These are phyloP conservation scores for Sorex araneus DNA, from an alignment of 2,113 vertebrate genomes.

Conservation along the genomic window DNA sequence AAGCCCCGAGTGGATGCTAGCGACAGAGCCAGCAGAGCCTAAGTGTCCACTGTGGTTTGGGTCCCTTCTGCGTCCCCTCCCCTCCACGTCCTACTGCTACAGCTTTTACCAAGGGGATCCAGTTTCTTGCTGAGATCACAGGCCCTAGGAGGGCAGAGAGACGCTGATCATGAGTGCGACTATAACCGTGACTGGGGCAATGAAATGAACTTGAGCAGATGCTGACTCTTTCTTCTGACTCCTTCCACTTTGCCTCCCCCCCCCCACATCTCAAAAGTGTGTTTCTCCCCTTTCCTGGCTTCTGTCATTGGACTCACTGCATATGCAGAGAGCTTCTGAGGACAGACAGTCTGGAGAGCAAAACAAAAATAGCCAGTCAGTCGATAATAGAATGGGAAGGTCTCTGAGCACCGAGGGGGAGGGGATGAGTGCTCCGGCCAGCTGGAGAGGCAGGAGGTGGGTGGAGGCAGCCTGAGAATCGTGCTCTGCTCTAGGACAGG, in stretches of 20 bases:
- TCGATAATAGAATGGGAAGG: conserved; percentile 14
- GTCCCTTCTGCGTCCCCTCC: neutral
- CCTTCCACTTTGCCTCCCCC: neutral
- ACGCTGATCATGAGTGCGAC: neutral
- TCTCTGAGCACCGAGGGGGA: neutral
- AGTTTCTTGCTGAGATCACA: neutral
- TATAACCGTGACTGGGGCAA: neutral
- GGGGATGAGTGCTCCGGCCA: neutral
- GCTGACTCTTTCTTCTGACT: neutral
- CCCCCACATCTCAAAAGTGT: neutral
- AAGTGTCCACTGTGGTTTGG: neutral
- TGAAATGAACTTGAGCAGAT: neutral
- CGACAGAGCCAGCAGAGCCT: neutral
- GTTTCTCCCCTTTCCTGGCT: conserved; percentile 17
- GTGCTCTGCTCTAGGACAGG: neutral
- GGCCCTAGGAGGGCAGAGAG: neutral
- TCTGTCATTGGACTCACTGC: neutral
- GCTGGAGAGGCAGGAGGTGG: neutral
- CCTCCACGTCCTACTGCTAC: neutral
- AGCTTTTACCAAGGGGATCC: neutral
- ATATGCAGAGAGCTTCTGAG: neutral
- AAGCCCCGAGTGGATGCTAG: neutral
- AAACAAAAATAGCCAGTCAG: conserved; percentile 64
- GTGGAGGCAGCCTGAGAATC: neutral
- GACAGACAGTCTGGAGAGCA: conserved; percentile 27